Conservation (phyloP, 2,113 vertebrate genomes). For the Cottus gobio region DNA sequence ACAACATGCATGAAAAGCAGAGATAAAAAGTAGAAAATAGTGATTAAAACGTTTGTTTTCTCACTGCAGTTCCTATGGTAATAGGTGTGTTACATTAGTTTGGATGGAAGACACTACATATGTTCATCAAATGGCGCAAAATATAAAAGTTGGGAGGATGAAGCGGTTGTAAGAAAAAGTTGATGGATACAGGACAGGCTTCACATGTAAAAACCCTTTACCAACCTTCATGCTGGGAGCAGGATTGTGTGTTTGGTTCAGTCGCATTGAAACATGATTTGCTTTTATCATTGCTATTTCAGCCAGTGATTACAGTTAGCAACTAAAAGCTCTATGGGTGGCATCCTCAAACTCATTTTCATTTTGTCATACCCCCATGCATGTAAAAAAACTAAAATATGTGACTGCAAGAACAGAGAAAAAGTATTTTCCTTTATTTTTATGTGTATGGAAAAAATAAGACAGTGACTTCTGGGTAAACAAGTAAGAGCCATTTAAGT, state of each 20-base stretch:
- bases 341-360: slow-evolving; percentile 3
- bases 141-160: neutral
- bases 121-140: neutral
- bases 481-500: neutral
- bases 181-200: neutral
- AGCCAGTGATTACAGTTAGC: neutral
- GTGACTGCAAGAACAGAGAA: neutral
- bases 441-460: neutral
- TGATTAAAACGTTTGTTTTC: neutral
- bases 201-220: neutral
- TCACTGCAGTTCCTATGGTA: neutral
- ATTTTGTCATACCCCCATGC: neutral
- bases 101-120: neutral
- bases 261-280: neutral
- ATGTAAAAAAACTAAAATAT: neutral
- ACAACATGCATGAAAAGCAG: neutral
- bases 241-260: neutral
- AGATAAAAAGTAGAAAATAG: neutral
- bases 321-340: neutral
- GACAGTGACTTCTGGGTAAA: neutral
- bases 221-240: neutral
- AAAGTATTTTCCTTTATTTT: neutral
- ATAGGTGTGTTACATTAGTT: neutral
- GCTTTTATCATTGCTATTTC: neutral
- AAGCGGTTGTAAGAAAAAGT: neutral